Percentiles rank a stretch among this genome's conserved stretches.
Evolutionary conservation across 35 echinoderm and acorn worm species (phyloP).

Genomic region (Acanthaster planci): DNA sequence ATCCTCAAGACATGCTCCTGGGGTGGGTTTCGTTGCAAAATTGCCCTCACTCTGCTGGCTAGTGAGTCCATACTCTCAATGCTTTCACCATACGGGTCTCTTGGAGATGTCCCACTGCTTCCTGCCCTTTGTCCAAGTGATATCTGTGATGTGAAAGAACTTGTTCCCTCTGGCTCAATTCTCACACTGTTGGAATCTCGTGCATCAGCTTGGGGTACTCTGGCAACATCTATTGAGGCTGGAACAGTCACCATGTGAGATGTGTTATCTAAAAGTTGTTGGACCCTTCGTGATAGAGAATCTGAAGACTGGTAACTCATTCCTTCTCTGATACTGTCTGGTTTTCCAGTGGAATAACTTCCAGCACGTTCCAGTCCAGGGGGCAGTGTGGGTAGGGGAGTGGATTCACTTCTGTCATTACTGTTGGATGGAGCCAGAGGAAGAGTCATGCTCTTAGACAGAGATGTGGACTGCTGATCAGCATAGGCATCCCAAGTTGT

Average conservation of each 20-base stretch:
- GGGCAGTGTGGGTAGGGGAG: constrained; percentile 20
- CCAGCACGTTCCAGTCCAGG: not conserved
- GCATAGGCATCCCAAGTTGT: constrained; percentile 13
- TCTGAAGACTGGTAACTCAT: constrained; percentile 36
- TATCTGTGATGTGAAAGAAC: constrained; percentile 15
- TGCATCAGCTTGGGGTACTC: not conserved
- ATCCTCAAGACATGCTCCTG: constrained; percentile 44
- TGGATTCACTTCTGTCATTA: constrained; percentile 1
- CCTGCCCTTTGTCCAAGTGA: not conserved
- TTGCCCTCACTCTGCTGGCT: constrained; percentile 49
- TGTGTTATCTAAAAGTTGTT: constrained; percentile 43
- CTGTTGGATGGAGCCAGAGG: constrained; percentile 28
- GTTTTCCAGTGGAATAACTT: not conserved
- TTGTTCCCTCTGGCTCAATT: constrained; percentile 32
- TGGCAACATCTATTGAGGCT: constrained; percentile 25
- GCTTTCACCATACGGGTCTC: constrained; percentile 29
- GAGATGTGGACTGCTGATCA: constrained; percentile 3
- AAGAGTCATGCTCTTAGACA: constrained; percentile 41
- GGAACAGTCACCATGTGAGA: constrained; percentile 25
- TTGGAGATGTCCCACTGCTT: constrained; percentile 21
- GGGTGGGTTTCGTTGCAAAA: constrained; percentile 31
- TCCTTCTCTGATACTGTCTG: not conserved
- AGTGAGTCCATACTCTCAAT: constrained; percentile 54
- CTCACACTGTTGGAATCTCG: constrained; percentile 8
- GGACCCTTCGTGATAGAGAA: constrained; percentile 52